Evolutionary conservation across 53 echinoderm and acorn worm genomes (phyloP).

Genomic region (Glandiceps talaboti): DNA sequence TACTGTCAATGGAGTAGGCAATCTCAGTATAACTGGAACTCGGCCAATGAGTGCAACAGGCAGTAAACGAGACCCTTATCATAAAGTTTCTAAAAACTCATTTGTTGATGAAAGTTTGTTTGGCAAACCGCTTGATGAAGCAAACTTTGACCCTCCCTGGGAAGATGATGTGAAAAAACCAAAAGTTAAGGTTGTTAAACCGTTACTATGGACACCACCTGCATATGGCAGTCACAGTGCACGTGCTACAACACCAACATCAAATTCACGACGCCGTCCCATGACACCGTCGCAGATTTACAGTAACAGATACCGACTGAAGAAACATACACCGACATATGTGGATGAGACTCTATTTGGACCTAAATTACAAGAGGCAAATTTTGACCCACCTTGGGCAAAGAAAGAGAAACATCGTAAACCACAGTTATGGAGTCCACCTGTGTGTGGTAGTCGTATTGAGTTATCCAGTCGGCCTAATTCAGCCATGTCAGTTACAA

Average conservation of each 20-base stretch:
- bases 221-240: background rate
- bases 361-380: slow-evolving; percentile 32
- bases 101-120: slow-evolving; percentile 78
- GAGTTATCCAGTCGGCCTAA: slow-evolving; percentile 24
- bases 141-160: background rate
- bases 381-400: slow-evolving; percentile 82
- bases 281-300: slow-evolving; percentile 15
- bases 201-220: background rate
- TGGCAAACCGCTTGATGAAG: slow-evolving; percentile 18
- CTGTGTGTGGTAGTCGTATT: slow-evolving; percentile 57
- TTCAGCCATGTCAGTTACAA: slow-evolving; percentile 5
- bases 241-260: slow-evolving; percentile 11
- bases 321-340: slow-evolving; percentile 27
- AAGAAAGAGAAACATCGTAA: slow-evolving; percentile 25
- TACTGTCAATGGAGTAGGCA: background rate
- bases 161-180: background rate
- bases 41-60: background rate
- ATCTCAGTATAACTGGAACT: background rate
- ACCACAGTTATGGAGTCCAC: slow-evolving; percentile 64
- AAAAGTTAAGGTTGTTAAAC: background rate
- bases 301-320: slow-evolving; percentile 36
- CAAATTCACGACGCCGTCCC: slow-evolving; percentile 14
- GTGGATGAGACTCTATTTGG: slow-evolving; percentile 86
- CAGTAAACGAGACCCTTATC: slow-evolving; percentile 18
- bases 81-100: slow-evolving; percentile 34